Evolutionary conservation across 2,888 invertebrate genomes (phyloP), one percentile per base, ranked within the genome.

Genomic region (Nineta flava): DNA sequence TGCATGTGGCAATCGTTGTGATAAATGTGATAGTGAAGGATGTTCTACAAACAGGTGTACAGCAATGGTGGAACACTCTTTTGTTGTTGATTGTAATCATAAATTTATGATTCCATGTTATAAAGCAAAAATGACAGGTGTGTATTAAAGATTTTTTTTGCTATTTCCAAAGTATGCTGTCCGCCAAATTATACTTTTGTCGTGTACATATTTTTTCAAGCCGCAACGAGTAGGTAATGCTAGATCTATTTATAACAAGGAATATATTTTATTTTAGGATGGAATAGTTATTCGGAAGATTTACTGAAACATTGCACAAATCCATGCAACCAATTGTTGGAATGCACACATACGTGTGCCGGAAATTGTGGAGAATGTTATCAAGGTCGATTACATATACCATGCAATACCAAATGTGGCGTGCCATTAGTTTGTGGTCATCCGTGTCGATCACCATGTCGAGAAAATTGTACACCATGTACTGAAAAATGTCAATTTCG

Each of bases 361-460:
- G 77, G 78, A 31, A 65, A 67, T 6, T 79, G 79, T 62, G 68
- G 73, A 3, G 53, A 60, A 45, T 82, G 82, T 62, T 60, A 55
- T 34, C 74, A 74, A 58, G 78, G 78, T 40, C 70, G 79, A 9
- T 61, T 82, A 49, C 83, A 83, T 61, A 59, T 57, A 50, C 64
- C 71, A 16, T 83, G 82, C 62, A 54, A 56, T 32, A 66, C 72
- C 55, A 62, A 65, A 16, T 84, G 83, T 62, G 66, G 68, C 5
- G 70, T 69, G 47, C 56, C 60, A 10, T 69, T 80, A 52, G 71
- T 82, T 45, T 82, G 83, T 61, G 77, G 77, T 31, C 81, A 82
- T 59, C 62, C 68, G 72, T 79, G 78, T 57, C 59, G 62, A 26
- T 70, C 71, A 48, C 73, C 73, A 0, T 78, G 78, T 57, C 69